Conservation (phyloP, 2,113 vertebrate genomes). For the Mus pahari region DNA sequence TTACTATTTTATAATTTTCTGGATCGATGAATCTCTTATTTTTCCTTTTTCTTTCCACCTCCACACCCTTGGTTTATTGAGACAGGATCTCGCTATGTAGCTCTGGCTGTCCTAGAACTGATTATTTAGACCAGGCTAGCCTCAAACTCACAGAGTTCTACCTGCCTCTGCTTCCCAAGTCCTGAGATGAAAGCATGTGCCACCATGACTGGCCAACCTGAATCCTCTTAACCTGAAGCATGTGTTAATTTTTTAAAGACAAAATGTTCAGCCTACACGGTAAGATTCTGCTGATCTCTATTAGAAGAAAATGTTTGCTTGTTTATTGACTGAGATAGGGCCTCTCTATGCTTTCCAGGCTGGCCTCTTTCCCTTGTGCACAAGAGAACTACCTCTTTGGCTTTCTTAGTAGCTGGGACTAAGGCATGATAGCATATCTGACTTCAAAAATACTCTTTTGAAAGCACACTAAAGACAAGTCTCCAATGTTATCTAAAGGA, state of each 20-base stretch:
- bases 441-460: not conserved
- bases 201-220: not conserved
- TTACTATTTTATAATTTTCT: constrained; percentile 25
- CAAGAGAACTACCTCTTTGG: not conserved
- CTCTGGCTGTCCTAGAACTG: not conserved
- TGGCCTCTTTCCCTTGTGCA: not conserved
- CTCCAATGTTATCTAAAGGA: not conserved
- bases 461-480: not conserved
- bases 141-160: not conserved
- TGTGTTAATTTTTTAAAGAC: not conserved
- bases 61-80: not conserved
- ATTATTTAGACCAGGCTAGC: not conserved
- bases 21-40: not conserved
- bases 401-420: not conserved
- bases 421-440: not conserved
- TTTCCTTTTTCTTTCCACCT: not conserved
- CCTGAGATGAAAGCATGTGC: not conserved
- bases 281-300: not conserved
- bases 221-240: constrained; percentile 51
- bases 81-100: not conserved
- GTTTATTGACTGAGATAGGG: not conserved
- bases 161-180: not conserved
- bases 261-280: not conserved
- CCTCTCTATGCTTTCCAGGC: not conserved
- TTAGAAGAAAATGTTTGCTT: not conserved